These are phyloP conservation scores for Calameuta pallipes DNA, from an alignment of 2,888 invertebrate genomes.

Conservation along the genomic window DNA sequence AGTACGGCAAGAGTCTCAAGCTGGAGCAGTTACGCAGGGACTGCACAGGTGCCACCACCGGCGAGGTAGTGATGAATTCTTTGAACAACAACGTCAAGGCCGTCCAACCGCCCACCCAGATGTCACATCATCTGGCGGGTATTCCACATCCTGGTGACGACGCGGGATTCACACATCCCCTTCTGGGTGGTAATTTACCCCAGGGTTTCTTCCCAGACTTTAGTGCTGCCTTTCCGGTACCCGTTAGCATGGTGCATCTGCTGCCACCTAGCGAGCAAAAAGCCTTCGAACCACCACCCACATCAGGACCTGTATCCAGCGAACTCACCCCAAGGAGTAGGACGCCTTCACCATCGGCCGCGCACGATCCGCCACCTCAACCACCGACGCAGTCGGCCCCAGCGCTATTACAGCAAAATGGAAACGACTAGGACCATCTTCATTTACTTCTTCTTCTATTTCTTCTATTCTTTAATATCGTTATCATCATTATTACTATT, in stretches of 20 bases:
- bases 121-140: constrained; percentile 51
- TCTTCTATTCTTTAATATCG: neutral
- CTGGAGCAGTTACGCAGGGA: constrained; percentile 89
- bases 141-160: constrained; percentile 49
- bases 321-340: constrained; percentile 41
- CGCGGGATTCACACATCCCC: constrained; percentile 49
- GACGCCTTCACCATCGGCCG: constrained; percentile 52
- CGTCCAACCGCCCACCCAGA: constrained; percentile 59
- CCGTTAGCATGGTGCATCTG: constrained; percentile 86
- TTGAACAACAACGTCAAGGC: constrained; percentile 71
- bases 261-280: constrained; percentile 84
- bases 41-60: constrained; percentile 83
- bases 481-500: neutral
- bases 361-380: constrained; percentile 65
- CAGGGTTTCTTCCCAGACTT: constrained; percentile 89
- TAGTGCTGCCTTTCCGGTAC: constrained; percentile 81
- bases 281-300: constrained; percentile 70
- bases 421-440: constrained; percentile 75
- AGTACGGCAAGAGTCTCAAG: constrained; percentile 92
- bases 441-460: neutral
- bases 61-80: constrained; percentile 72
- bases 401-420: constrained; percentile 81
- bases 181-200: constrained; percentile 67
- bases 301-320: constrained; percentile 26
- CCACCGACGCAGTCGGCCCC: constrained; percentile 72